Evolutionary conservation across 2,888 invertebrate species (phyloP).

Genomic region (Mythimna albipuncta): DNA sequence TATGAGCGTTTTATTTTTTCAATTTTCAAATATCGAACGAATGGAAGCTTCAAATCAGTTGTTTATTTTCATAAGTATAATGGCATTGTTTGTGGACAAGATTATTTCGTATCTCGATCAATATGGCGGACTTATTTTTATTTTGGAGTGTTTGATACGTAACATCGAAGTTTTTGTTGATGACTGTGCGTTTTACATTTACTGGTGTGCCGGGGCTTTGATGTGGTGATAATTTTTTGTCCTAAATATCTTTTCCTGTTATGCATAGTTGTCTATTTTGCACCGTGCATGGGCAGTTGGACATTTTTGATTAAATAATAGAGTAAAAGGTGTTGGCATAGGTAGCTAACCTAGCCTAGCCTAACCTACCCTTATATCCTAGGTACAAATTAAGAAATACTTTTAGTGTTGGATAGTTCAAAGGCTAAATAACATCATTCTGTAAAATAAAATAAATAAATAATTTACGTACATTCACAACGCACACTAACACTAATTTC

Average conservation of each 20-base stretch:
- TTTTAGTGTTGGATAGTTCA: no score
- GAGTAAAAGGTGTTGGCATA: neutral
- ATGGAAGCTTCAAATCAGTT: slow-evolving; percentile 77
- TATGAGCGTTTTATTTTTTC: slow-evolving; percentile 79
- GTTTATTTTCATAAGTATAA: slow-evolving; percentile 85
- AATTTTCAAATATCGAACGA: slow-evolving; percentile 77
- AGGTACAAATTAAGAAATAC: no score
- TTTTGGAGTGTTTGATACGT: slow-evolving; percentile 78
- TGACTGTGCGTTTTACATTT: slow-evolving; percentile 79
- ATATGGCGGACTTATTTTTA: slow-evolving; percentile 74
- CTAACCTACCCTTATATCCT: no score
- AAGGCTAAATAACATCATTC: no score
- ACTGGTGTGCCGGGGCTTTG: slow-evolving; percentile 61
- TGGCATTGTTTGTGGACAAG: slow-evolving; percentile 89
- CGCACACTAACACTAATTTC: no score
- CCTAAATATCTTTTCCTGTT: slow-evolving; percentile 48
- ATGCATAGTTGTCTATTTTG: slow-evolving; percentile 31
- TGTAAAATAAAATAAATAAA: no score
- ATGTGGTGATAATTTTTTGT: slow-evolving; percentile 67
- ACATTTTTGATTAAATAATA: neutral
- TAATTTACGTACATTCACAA: no score
- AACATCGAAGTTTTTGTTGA: slow-evolving; percentile 74
- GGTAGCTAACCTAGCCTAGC: no score
- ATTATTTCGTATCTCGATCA: slow-evolving; percentile 83
- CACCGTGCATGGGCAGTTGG: neutral